Conservation (phyloP, 2,797 vertebrate species). For the Sebastes glaucus region DNA sequence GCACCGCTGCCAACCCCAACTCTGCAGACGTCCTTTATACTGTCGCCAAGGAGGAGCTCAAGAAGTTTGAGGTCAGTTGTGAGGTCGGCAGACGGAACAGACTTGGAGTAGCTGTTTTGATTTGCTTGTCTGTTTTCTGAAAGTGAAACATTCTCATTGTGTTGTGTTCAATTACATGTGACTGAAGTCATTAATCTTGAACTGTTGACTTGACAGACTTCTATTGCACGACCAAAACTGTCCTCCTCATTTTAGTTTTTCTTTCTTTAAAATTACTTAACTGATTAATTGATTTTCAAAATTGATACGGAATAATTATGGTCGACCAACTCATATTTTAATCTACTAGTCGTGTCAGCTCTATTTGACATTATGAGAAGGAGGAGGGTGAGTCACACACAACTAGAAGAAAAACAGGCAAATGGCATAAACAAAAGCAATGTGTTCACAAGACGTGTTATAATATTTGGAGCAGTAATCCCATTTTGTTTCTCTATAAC, state of each 20-base stretch:
- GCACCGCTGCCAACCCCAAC: constrained; percentile 86
- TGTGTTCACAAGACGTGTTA: too few species aligned
- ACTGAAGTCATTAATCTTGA: background rate
- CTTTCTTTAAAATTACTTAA: too few species aligned
- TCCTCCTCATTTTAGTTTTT: background rate
- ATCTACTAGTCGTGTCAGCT: background rate
- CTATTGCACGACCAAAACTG: background rate
- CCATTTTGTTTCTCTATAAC: background rate
- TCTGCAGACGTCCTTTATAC: constrained; percentile 90
- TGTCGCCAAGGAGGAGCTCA: constrained; percentile 92
- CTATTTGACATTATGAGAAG: background rate
- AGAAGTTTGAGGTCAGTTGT: constrained; percentile 91
- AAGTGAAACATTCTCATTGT: background rate
- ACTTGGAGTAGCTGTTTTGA: background rate
- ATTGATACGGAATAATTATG: background rate
- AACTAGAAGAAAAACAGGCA: too few species aligned
- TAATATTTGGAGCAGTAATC: background rate
- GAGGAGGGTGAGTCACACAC: background rate
- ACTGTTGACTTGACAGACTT: background rate
- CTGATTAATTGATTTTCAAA: too few species aligned
- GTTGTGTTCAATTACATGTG: background rate
- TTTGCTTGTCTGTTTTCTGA: background rate
- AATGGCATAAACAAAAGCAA: too few species aligned
- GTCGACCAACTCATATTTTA: background rate
- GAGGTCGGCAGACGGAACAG: background rate